A percentile compares a stretch with the other conserved stretches of the same genome.
These are phyloP conservation scores for Dorcus parallelipipedus DNA, from an alignment of 2,888 invertebrate species.

Conservation along the genomic window DNA sequence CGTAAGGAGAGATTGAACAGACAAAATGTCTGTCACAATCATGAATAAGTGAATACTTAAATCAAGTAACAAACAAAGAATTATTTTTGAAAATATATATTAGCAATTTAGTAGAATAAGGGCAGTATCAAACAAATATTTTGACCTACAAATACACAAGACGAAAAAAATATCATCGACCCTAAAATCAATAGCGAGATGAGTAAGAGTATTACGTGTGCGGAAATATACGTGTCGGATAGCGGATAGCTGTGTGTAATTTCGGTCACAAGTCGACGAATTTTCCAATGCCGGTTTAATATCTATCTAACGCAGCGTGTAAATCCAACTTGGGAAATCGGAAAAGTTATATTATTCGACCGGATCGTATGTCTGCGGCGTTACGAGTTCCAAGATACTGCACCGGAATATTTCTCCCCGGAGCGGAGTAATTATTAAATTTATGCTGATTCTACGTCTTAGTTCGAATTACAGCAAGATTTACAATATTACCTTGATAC, in stretches of 20 bases:
- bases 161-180: constrained; percentile 27
- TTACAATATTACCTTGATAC: constrained; percentile 53
- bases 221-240: constrained; percentile 22
- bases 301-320: constrained; percentile 23
- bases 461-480: constrained; percentile 53
- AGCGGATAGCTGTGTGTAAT: constrained; percentile 15
- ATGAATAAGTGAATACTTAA: too few relatives aligned
- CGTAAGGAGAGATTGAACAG: too few relatives aligned
- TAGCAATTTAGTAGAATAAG: too few relatives aligned
- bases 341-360: constrained; percentile 24
- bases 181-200: constrained; percentile 29
- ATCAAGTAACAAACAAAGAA: too few relatives aligned
- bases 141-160: constrained; percentile 20
- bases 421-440: constrained; percentile 50
- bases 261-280: constrained; percentile 35
- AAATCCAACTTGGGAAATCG: constrained; percentile 38
- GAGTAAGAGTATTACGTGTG: constrained; percentile 30
- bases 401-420: constrained; percentile 15
- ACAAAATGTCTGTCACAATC: too few relatives aligned
- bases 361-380: background rate
- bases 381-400: constrained; percentile 8
- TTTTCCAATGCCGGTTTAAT: constrained; percentile 38
- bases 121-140: constrained; percentile 3
- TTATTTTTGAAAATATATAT: too few relatives aligned
- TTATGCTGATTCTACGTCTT: constrained; percentile 56